Percentiles rank a stretch among this genome's conserved stretches.
phyloP scores from a whole-genome alignment of 2,113 vertebrate species.

The Etheostoma cragini region DNA sequence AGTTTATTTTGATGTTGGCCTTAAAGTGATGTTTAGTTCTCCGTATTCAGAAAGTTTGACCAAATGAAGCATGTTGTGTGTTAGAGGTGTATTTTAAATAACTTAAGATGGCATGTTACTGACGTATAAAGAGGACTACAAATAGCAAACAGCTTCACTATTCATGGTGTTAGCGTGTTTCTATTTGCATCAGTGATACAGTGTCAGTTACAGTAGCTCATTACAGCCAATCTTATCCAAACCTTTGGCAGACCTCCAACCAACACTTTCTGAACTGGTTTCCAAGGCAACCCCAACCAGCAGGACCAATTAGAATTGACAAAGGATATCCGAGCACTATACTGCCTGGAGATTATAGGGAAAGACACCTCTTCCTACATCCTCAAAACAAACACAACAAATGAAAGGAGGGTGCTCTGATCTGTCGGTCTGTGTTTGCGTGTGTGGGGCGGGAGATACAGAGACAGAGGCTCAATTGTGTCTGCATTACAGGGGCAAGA shows the following conservation, averaged over 20 bases:
- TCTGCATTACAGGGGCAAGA: slow-evolving; percentile 21
- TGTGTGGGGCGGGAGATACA: no score
- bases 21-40: background rate
- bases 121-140: background rate
- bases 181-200: slow-evolving; percentile 9
- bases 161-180: background rate
- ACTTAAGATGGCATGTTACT: background rate
- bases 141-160: background rate
- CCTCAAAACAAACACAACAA: slow-evolving; percentile 40
- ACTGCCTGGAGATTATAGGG: slow-evolving; percentile 58
- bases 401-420: slow-evolving; percentile 3
- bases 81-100: background rate
- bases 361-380: slow-evolving; percentile 14
- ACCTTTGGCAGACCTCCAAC: slow-evolving; percentile 62
- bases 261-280: slow-evolving; percentile 70
- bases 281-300: slow-evolving; percentile 70
- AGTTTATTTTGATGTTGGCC: background rate
- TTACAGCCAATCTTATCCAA: slow-evolving; percentile 49
- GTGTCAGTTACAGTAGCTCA: slow-evolving; percentile 37
- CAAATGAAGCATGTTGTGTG: background rate
- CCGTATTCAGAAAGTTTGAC: background rate
- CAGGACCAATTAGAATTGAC: slow-evolving; percentile 67
- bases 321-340: slow-evolving; percentile 38
- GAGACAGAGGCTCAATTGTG: slow-evolving; percentile 4
- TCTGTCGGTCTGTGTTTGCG: background rate